phyloP scores from a whole-genome alignment of 2,888 invertebrate genomes.

The Petrophora chlorosata region DNA sequence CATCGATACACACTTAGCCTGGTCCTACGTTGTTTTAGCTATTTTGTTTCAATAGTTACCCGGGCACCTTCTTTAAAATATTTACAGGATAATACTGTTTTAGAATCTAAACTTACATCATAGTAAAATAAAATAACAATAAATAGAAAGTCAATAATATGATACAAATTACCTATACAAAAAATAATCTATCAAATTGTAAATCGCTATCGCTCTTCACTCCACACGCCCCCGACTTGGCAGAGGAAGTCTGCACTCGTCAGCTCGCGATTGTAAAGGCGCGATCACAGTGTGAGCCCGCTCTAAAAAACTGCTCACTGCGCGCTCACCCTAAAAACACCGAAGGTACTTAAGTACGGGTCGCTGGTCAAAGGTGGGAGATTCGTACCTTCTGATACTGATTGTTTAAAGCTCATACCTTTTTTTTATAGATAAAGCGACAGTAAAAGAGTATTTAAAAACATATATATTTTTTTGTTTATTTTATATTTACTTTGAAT shows the following conservation, averaged over 20 bases:
- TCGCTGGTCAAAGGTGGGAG: slow-evolving; percentile 27
- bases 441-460: not conserved
- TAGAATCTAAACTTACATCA: no score
- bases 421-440: not conserved
- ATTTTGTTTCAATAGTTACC: no score
- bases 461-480: no score
- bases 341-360: slow-evolving; percentile 38
- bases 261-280: slow-evolving; percentile 70
- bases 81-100: no score
- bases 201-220: slow-evolving; percentile 26
- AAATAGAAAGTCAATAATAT: no score
- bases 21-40: no score
- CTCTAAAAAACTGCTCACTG: slow-evolving; percentile 27
- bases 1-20: no score
- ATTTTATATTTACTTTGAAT: no score
- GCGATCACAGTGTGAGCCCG: slow-evolving; percentile 50
- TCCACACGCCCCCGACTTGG: slow-evolving; percentile 24
- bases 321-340: slow-evolving; percentile 46
- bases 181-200: not conserved
- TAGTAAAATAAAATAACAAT: no score
- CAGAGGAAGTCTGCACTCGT: slow-evolving; percentile 65
- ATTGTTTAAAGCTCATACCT: slow-evolving; percentile 10
- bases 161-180: no score
- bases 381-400: slow-evolving; percentile 19
- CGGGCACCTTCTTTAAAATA: no score